Conservation (phyloP, 1,140 invertebrate species). For the Rhynchophorus ferrugineus region DNA sequence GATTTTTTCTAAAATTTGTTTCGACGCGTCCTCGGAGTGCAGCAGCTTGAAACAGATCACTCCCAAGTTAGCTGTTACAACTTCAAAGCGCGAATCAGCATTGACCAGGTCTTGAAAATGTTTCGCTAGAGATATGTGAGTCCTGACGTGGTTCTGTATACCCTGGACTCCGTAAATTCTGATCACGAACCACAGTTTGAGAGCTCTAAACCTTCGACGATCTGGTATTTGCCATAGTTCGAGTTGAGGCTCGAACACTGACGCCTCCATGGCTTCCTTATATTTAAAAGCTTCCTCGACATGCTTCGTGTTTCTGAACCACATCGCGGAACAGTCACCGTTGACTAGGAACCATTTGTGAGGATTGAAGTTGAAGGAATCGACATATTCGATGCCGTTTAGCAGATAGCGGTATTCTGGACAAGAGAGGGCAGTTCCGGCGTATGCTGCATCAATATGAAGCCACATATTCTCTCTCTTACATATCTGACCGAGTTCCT, state of each 20-base stretch:
- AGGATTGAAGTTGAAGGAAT: slow-evolving; percentile 85
- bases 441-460: slow-evolving; percentile 86
- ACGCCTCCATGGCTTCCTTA: slow-evolving; percentile 59
- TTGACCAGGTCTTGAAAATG: slow-evolving; percentile 65
- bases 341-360: slow-evolving; percentile 91
- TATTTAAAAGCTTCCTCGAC: slow-evolving; percentile 83
- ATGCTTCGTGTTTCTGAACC: slow-evolving; percentile 73
- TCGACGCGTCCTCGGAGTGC: slow-evolving; percentile 64
- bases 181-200: slow-evolving; percentile 94
- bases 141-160: slow-evolving; percentile 69
- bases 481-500: slow-evolving; percentile 75
- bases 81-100: slow-evolving; percentile 69
- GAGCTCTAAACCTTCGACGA: slow-evolving; percentile 79
- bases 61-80: slow-evolving; percentile 56
- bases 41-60: slow-evolving; percentile 83
- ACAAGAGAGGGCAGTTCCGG: slow-evolving; percentile 80
- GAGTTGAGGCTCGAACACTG: slow-evolving; percentile 69
- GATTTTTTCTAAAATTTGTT: slow-evolving; percentile 66
- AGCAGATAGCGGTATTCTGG: slow-evolving; percentile 79
- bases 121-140: slow-evolving; percentile 65
- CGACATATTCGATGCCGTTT: slow-evolving; percentile 71
- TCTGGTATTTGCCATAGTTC: slow-evolving; percentile 92
- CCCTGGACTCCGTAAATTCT: slow-evolving; percentile 75
- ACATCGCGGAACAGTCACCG: slow-evolving; percentile 85
- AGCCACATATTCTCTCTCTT: slow-evolving; percentile 70